A percentile compares a stretch with the other conserved stretches of the same genome.
Evolutionary conservation across 2,113 vertebrate species (phyloP).

Genomic region (Microcebus ravelobensis): DNA sequence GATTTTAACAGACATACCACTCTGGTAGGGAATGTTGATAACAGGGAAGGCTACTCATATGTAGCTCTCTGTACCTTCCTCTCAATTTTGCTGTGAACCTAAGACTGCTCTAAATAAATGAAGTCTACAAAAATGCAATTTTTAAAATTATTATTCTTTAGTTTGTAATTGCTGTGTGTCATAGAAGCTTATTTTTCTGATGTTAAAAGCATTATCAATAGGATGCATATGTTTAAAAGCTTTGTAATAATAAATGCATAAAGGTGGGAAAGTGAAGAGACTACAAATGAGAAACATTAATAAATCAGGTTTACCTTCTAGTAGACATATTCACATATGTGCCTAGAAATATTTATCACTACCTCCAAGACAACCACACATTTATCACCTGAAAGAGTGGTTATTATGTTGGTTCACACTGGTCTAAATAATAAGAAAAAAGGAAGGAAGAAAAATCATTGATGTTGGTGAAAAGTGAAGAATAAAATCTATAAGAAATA

Average conservation of each 20-base stretch:
- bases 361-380: background rate
- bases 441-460: background rate
- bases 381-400: background rate
- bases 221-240: background rate
- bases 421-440: background rate
- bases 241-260: background rate
- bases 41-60: accelerated
- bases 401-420: background rate
- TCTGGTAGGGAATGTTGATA: background rate
- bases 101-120: background rate
- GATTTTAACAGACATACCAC: background rate
- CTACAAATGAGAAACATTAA: background rate
- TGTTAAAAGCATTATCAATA: background rate
- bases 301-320: background rate
- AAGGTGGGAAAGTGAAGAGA: background rate
- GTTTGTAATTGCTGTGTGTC: background rate
- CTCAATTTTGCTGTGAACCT: background rate
- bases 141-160: background rate
- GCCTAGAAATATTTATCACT: background rate
- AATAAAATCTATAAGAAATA: background rate
- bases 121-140: background rate
- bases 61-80: background rate
- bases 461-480: background rate
- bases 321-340: background rate
- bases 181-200: background rate